phyloP scores from a whole-genome alignment of 1,140 invertebrate species.

The Aphaenogaster floridana region DNA sequence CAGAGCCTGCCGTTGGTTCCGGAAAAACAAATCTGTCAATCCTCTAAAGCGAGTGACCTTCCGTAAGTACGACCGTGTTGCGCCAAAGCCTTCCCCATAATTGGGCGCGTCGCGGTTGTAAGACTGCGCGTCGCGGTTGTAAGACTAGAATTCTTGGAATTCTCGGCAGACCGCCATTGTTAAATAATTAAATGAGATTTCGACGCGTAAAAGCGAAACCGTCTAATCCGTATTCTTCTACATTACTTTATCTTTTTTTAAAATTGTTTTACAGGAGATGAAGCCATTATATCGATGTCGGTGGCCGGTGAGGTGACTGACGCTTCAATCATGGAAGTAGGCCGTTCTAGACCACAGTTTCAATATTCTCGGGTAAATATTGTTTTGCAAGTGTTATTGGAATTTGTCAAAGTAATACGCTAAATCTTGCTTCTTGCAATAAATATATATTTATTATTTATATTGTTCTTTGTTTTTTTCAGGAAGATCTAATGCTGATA shows the following conservation, averaged over 20 bases:
- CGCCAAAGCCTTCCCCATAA: not conserved
- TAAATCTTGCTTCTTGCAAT: not conserved
- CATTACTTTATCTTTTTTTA: not conserved
- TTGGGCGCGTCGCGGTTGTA: not conserved
- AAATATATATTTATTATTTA: not conserved
- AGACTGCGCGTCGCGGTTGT: not conserved
- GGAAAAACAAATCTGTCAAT: constrained; percentile 74
- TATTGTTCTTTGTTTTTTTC: constrained; percentile 46
- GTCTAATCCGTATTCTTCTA: not conserved
- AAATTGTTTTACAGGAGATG: constrained; percentile 81
- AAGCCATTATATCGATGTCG: constrained; percentile 86
- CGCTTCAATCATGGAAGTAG: constrained; percentile 85
- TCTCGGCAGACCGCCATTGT: not conserved
- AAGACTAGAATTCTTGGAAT: not conserved
- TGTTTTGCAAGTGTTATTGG: not conserved
- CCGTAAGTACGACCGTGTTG: constrained; percentile 76
- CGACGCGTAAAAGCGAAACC: not conserved
- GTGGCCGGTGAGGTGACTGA: constrained; percentile 86
- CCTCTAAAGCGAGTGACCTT: constrained; percentile 75
- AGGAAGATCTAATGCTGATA: constrained; percentile 89
- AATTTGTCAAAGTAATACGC: not conserved
- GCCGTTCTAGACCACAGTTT: constrained; percentile 85
- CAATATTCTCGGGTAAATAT: constrained; percentile 84
- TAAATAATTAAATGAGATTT: not conserved
- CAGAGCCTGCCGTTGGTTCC: constrained; percentile 80